phyloP scores from a whole-genome alignment of 2,797 vertebrate genomes.

The Ctenopoma multispine region DNA sequence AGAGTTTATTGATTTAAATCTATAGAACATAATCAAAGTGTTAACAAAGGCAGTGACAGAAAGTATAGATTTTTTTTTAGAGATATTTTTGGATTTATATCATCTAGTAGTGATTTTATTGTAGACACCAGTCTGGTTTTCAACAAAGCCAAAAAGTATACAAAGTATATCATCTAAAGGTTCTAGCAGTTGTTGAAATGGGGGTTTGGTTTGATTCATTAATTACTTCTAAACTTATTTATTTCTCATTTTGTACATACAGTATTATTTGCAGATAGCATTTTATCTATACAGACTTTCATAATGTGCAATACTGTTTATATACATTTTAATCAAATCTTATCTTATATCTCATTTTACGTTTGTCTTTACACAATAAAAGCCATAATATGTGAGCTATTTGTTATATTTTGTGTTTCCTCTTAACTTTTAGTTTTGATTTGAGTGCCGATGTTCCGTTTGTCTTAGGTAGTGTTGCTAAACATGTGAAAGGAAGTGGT shows the following conservation, averaged over 20 bases:
- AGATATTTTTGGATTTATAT: background rate
- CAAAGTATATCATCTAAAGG: background rate
- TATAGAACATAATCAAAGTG: background rate
- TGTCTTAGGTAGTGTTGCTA: background rate
- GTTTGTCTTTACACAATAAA: conserved; percentile 52
- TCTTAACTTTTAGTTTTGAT: conserved; percentile 13
- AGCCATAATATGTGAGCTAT: background rate
- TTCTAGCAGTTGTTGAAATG: background rate
- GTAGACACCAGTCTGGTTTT: background rate
- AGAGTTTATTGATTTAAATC: too few species aligned
- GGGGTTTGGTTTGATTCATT: background rate
- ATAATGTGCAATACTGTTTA: background rate
- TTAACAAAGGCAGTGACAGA: background rate
- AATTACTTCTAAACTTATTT: background rate
- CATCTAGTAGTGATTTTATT: background rate
- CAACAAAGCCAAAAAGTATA: background rate
- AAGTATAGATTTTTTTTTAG: background rate
- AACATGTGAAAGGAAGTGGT: conserved; percentile 69
- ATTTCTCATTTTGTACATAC: background rate
- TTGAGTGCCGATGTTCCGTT: background rate
- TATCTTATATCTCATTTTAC: background rate
- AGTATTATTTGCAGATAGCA: background rate
- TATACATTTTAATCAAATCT: background rate
- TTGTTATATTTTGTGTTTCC: background rate
- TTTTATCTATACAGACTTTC: conserved; percentile 4